Percentiles rank a stretch among this genome's conserved stretches.
Evolutionary conservation across 2,888 invertebrate species (phyloP).

Genomic region (Lasioglossum oenotherae): DNA sequence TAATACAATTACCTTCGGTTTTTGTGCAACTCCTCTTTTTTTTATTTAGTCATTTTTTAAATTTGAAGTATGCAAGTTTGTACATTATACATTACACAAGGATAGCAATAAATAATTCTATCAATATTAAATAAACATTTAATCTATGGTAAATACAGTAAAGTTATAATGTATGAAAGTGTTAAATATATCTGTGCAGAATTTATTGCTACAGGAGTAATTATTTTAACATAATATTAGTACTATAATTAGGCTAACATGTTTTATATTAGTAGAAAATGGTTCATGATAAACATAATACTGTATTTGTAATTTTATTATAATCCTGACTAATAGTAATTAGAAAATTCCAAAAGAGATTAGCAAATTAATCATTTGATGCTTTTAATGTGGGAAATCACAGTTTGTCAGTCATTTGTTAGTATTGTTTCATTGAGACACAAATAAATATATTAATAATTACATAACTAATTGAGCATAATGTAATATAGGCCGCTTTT

Average conservation of each 20-base stretch:
- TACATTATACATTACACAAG: slow-evolving; percentile 56
- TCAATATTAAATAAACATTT: slow-evolving; percentile 58
- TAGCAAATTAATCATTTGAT: slow-evolving; percentile 12
- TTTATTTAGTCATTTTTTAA: slow-evolving; percentile 42
- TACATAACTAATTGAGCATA: slow-evolving; percentile 33
- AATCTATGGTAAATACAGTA: slow-evolving; percentile 40
- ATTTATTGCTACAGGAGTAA: slow-evolving; percentile 26
- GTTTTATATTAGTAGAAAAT: slow-evolving; percentile 32
- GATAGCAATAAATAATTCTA: slow-evolving; percentile 65
- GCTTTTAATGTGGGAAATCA: slow-evolving; percentile 34
- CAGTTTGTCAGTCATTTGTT: slow-evolving; percentile 37
- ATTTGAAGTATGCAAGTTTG: slow-evolving; percentile 52
- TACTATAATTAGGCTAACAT: slow-evolving; percentile 37
- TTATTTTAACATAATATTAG: slow-evolving; percentile 27
- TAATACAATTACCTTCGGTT: background rate
- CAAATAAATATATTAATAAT: slow-evolving; percentile 29
- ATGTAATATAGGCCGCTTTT: slow-evolving; percentile 30
- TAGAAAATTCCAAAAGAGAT: slow-evolving; percentile 4
- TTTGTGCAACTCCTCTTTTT: slow-evolving; percentile 32
- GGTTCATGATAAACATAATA: slow-evolving; percentile 48
- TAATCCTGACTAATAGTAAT: slow-evolving; percentile 31
- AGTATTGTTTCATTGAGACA: slow-evolving; percentile 23
- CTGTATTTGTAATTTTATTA: slow-evolving; percentile 36
- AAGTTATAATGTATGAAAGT: slow-evolving; percentile 34
- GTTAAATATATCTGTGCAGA: slow-evolving; percentile 30